Evolutionary conservation across 2,888 invertebrate species (phyloP).

Genomic region (Drosophila longiperda): DNA sequence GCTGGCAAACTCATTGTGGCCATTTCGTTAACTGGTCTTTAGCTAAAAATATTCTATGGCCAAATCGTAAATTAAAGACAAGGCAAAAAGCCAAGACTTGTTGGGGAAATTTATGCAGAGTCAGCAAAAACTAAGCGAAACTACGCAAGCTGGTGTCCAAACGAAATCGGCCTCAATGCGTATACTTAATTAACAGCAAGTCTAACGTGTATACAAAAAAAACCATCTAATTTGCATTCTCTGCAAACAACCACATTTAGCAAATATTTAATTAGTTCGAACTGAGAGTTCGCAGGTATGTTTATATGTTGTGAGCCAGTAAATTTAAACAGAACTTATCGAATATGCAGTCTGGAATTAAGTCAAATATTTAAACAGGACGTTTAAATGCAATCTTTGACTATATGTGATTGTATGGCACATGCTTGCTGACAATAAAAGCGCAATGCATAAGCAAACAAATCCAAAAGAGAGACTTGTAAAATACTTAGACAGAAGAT

Average conservation of each 20-base stretch:
- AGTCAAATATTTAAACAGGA: constrained; percentile 60
- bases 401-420: constrained; percentile 18
- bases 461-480: not conserved
- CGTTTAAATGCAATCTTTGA: constrained; percentile 52
- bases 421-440: constrained; percentile 47
- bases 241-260: constrained; percentile 44
- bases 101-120: constrained; percentile 66
- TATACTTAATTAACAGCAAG: constrained; percentile 74
- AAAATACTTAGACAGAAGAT: constrained; percentile 15
- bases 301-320: constrained; percentile 1
- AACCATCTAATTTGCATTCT: constrained; percentile 25
- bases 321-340: constrained; percentile 39
- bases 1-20: constrained; percentile 43
- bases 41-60: constrained; percentile 48
- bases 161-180: constrained; percentile 45
- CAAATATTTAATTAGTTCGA: constrained; percentile 72
- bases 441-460: constrained; percentile 53
- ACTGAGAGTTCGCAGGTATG: not conserved
- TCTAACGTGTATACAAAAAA: constrained; percentile 50
- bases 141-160: constrained; percentile 37
- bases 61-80: constrained; percentile 19
- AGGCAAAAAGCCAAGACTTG: constrained; percentile 32
- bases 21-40: constrained; percentile 62
- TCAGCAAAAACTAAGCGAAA: constrained; percentile 67
- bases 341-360: constrained; percentile 52